These are phyloP conservation scores for Lepidurus apus DNA, from an alignment of 1,140 invertebrate species.

Conservation along the genomic window DNA sequence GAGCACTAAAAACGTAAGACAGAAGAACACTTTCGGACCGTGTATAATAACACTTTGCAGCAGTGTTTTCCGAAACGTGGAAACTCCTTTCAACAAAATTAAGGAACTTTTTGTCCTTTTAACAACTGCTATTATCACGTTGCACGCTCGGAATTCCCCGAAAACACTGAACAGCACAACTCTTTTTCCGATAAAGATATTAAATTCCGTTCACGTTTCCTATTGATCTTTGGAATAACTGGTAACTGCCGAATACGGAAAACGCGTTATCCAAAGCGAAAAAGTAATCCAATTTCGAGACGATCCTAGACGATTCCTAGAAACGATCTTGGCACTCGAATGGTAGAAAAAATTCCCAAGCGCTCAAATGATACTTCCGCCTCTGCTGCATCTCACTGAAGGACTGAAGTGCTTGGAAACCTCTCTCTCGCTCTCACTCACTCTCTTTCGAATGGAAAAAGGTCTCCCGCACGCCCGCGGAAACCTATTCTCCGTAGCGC, in stretches of 20 bases:
- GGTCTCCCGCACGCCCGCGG: not conserved
- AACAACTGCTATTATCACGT: too few relatives aligned
- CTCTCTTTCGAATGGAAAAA: not conserved
- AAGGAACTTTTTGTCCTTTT: too few relatives aligned
- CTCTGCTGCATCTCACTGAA: not conserved
- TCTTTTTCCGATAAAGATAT: too few relatives aligned
- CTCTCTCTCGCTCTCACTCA: not conserved
- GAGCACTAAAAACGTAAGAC: not conserved
- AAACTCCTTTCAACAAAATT: not conserved
- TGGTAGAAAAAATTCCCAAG: not conserved
- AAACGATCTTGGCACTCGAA: too few relatives aligned
- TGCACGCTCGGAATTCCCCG: too few relatives aligned
- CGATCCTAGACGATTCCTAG: too few relatives aligned
- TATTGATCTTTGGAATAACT: too few relatives aligned
- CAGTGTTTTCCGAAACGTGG: not conserved
- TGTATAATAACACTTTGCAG: not conserved
- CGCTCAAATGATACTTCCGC: not conserved
- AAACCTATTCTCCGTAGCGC: not conserved
- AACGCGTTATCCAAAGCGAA: too few relatives aligned
- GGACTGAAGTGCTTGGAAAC: not conserved
- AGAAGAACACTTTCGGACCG: not conserved
- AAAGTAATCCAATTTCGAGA: too few relatives aligned
- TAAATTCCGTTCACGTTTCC: too few relatives aligned
- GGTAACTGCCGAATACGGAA: too few relatives aligned
- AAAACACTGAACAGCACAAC: too few relatives aligned